These are phyloP conservation scores for Plectropomus leopardus DNA, from an alignment of 2,113 vertebrate genomes.

Conservation along the genomic window DNA sequence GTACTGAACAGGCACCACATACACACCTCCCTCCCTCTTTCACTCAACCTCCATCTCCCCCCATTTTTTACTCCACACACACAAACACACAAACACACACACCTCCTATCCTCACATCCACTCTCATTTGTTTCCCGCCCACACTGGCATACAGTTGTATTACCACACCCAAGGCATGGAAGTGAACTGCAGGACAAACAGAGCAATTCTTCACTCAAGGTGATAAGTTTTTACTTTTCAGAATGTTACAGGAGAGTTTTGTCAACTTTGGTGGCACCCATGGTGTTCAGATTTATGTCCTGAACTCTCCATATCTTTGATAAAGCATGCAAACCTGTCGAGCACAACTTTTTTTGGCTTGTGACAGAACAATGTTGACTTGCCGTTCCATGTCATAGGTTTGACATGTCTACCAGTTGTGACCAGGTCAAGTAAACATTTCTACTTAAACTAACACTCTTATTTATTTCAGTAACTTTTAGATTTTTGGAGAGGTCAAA, in stretches of 20 bases:
- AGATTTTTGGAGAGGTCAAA: background rate
- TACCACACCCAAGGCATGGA: slow-evolving; percentile 70
- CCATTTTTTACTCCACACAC: slow-evolving; percentile 40
- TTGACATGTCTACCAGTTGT: background rate
- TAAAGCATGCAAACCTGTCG: background rate
- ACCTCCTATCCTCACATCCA: slow-evolving; percentile 56
- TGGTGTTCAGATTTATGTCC: background rate
- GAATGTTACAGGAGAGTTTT: background rate
- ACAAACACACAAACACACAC: slow-evolving; percentile 31
- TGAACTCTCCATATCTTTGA: background rate
- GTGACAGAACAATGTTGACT: background rate
- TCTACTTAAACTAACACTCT: background rate
- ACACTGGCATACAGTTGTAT: slow-evolving; percentile 68
- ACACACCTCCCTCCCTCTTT: slow-evolving; percentile 52
- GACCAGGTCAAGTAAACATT: background rate
- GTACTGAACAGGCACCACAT: slow-evolving; percentile 70
- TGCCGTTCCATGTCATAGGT: background rate
- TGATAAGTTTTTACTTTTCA: slow-evolving; percentile 6
- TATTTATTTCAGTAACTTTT: background rate
- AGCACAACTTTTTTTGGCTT: background rate
- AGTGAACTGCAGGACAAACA: slow-evolving; percentile 37
- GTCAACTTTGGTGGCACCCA: background rate
- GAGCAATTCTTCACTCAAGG: background rate
- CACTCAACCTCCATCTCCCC: slow-evolving; percentile 27
- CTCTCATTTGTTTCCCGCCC: slow-evolving; percentile 67